phyloP scores from a whole-genome alignment of 2,797 vertebrate genomes.

The Syngnathus acus region DNA sequence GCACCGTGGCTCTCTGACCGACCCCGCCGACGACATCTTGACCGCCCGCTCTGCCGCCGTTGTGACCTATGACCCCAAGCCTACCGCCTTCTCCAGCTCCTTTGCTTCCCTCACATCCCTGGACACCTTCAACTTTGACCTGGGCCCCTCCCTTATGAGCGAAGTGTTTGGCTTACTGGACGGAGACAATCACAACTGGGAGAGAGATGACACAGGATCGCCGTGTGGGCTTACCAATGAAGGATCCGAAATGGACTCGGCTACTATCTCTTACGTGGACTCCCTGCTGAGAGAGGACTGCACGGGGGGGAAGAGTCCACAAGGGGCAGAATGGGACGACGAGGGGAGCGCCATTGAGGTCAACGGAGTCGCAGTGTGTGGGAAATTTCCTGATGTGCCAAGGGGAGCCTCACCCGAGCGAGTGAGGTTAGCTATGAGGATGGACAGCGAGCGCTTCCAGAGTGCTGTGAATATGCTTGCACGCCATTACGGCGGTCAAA shows the following conservation, averaged over 20 bases:
- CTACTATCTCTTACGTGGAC: slow-evolving; percentile 64
- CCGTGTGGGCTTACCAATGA: slow-evolving; percentile 45
- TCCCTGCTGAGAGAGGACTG: slow-evolving; percentile 66
- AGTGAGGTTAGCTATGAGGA: slow-evolving; percentile 41
- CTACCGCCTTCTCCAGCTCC: slow-evolving; percentile 52
- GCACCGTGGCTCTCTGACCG: slow-evolving; percentile 58
- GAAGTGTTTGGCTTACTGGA: slow-evolving; percentile 86
- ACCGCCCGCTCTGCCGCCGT: slow-evolving; percentile 68
- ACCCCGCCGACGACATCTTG: slow-evolving; percentile 48
- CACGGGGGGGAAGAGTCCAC: slow-evolving; percentile 52
- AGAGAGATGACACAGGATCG: slow-evolving; percentile 42
- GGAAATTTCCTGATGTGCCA: slow-evolving; percentile 46
- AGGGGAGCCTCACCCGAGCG: slow-evolving; percentile 26
- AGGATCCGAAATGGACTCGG: slow-evolving; percentile 58
- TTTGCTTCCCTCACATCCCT: slow-evolving; percentile 81
- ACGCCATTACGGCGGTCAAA: slow-evolving; percentile 63
- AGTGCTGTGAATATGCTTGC: slow-evolving; percentile 65
- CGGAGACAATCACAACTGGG: slow-evolving; percentile 38
- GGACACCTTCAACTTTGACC: slow-evolving; percentile 87
- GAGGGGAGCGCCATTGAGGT: slow-evolving; percentile 14
- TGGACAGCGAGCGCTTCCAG: slow-evolving; percentile 72
- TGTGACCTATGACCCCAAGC: slow-evolving; percentile 69
- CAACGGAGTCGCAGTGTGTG: slow-evolving; percentile 30
- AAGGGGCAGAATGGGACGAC: slow-evolving; percentile 43
- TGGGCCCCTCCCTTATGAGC: slow-evolving; percentile 93